phyloP scores from a whole-genome alignment of 2,797 vertebrate species.

The Eupleurogrammus muticus region DNA sequence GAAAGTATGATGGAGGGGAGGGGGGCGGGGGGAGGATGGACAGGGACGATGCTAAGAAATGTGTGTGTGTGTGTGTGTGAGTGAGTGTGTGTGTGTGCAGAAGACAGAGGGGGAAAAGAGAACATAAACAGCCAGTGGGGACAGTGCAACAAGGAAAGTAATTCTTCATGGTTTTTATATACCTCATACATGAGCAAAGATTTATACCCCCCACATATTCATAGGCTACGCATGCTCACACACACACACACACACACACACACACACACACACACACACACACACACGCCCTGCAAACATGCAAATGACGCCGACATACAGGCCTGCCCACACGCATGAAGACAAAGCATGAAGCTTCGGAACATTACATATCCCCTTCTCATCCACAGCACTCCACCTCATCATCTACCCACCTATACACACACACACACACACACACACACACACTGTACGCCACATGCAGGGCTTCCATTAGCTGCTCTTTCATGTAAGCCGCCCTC shows the following conservation, averaged over 20 bases:
- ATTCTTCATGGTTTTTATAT: conserved; percentile 31
- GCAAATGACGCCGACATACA: too few relatives aligned
- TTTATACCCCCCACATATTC: conserved; percentile 19
- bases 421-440: conserved; percentile 2
- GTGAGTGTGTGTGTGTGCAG: conserved; percentile 10
- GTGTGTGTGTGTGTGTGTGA: conserved; percentile 10
- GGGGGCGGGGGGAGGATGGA: conserved; percentile 52
- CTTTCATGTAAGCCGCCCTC: conserved; percentile 13
- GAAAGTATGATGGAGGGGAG: conserved; percentile 70
- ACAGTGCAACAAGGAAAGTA: conserved; percentile 32
- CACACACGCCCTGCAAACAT: too few relatives aligned
- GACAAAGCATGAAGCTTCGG: neutral
- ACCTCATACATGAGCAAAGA: conserved; percentile 8
- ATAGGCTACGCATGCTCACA: conserved; percentile 1
- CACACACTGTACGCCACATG: conserved; percentile 10
- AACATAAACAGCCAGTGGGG: conserved; percentile 59
- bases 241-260: neutral
- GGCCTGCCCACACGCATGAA: too few relatives aligned
- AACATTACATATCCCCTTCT: conserved; percentile 21
- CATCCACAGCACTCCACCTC: neutral
- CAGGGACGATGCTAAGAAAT: conserved; percentile 43
- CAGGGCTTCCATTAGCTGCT: conserved; percentile 30
- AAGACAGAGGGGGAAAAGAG: conserved; percentile 26
- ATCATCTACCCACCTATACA: conserved; percentile 1
- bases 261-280: conserved; percentile 16